A percentile compares a stretch with the other conserved stretches of the same genome.
phyloP scores from a whole-genome alignment of 2,888 invertebrate genomes.

The Pyrochroa serraticornis region DNA sequence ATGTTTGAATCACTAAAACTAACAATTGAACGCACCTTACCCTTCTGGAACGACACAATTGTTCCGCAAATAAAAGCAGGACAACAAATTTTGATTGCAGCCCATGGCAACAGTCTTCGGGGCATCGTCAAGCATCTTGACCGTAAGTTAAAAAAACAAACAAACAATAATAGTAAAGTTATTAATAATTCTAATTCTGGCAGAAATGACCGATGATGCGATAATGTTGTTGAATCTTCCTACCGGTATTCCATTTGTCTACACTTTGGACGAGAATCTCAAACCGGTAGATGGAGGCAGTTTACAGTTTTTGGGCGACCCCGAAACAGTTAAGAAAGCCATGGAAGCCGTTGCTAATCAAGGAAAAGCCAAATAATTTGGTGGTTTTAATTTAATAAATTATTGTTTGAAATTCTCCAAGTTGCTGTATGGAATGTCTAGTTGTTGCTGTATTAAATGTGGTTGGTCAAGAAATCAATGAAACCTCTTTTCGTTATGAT shows the following conservation, averaged over 20 bases:
- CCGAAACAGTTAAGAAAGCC: conserved; percentile 76
- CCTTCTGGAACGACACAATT: conserved; percentile 89
- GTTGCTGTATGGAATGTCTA: too few relatives aligned
- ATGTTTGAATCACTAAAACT: conserved; percentile 84
- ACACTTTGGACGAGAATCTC: conserved; percentile 73
- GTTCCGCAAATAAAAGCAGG: conserved; percentile 85
- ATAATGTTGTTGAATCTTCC: conserved; percentile 80
- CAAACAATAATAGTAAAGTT: too few relatives aligned
- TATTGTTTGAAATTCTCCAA: neutral
- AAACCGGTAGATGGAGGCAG: conserved; percentile 69
- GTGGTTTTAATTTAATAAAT: conserved; percentile 4
- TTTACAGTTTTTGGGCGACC: conserved; percentile 79
- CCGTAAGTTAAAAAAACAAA: conserved; percentile 38
- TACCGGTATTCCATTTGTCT: conserved; percentile 81
- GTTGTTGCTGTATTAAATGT: too few relatives aligned
- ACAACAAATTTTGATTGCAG: conserved; percentile 81
- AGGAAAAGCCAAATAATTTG: conserved; percentile 71
- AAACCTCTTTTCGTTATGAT: too few relatives aligned
- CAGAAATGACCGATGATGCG: conserved; percentile 71
- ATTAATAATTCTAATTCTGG: conserved; percentile 23
- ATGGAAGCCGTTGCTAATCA: conserved; percentile 80
- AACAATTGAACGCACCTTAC: conserved; percentile 83
- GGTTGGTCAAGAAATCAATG: too few relatives aligned
- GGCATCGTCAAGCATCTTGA: conserved; percentile 83
- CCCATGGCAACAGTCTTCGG: conserved; percentile 87